A percentile compares a stretch with the other conserved stretches of the same genome.
These are phyloP conservation scores for Dinoponera quadriceps DNA, from an alignment of 1,140 invertebrate genomes.

Conservation along the genomic window DNA sequence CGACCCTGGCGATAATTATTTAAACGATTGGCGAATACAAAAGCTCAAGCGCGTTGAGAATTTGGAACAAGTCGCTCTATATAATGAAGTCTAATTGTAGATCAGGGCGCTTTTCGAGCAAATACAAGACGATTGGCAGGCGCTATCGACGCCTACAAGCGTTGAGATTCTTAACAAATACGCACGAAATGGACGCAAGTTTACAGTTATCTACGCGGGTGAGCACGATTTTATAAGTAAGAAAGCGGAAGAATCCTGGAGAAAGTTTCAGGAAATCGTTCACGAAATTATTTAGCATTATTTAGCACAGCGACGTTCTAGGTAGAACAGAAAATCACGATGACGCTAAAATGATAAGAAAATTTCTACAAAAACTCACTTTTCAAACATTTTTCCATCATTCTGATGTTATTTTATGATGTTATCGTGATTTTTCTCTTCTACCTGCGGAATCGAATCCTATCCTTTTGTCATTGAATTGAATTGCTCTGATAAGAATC, in stretches of 20 bases:
- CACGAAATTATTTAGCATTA: too few relatives aligned
- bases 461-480: not conserved
- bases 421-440: too few relatives aligned
- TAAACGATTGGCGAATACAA: not conserved
- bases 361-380: not conserved
- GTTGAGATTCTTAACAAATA: constrained; percentile 23
- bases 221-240: constrained; percentile 12
- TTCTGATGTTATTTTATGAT: too few relatives aligned
- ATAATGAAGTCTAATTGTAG: constrained; percentile 28
- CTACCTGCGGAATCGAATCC: too few relatives aligned
- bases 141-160: not conserved
- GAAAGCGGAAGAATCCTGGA: not conserved
- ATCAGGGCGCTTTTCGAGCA: constrained; percentile 29
- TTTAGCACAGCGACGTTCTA: too few relatives aligned
- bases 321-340: too few relatives aligned
- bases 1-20: not conserved
- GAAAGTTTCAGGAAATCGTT: too few relatives aligned
- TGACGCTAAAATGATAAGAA: too few relatives aligned
- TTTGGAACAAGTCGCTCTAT: not conserved
- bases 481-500: not conserved
- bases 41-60: not conserved
- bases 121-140: constrained; percentile 47
- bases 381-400: too few relatives aligned
- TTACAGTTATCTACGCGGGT: constrained; percentile 54
- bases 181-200: constrained; percentile 38